Percentiles rank a stretch among this genome's conserved stretches.
Conservation (phyloP, 2,797 vertebrate species). For the Smutsia gigantea region DNA sequence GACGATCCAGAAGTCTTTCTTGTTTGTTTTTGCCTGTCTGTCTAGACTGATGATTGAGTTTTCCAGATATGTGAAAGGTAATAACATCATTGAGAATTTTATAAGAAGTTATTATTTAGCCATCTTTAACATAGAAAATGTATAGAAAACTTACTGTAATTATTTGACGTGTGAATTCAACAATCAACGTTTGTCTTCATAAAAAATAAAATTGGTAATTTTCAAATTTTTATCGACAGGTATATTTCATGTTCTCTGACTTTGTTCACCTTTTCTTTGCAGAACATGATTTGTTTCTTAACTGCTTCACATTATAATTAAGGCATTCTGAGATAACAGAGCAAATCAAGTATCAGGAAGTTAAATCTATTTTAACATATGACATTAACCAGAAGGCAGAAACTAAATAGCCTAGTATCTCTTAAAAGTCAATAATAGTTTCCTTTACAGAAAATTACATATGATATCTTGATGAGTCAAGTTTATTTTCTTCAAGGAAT, state of each 20-base stretch:
- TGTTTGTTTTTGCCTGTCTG: not conserved
- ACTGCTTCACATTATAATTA: not conserved
- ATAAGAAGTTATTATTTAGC: not conserved
- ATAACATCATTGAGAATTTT: not conserved
- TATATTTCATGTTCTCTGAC: not conserved
- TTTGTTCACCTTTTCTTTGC: not conserved
- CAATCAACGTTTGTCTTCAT: not conserved
- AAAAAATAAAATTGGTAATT: not conserved
- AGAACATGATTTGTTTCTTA: not conserved
- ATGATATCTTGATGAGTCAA: not conserved
- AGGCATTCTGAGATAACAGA: not conserved
- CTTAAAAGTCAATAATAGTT: not conserved
- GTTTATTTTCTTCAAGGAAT: not conserved
- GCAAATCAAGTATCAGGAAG: not conserved
- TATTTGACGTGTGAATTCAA: not conserved
- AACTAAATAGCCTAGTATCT: not conserved
- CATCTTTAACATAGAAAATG: not conserved
- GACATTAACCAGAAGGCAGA: not conserved
- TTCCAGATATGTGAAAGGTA: not conserved
- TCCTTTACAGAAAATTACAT: not conserved
- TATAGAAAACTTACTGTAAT: not conserved
- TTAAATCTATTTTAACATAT: not conserved
- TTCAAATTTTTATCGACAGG: not conserved
- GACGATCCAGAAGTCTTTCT: not conserved
- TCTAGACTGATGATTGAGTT: not conserved